A percentile compares a stretch with the other conserved stretches of the same genome.
phyloP scores from a whole-genome alignment of 2,888 invertebrate species.

The Eupithecia subumbrata region DNA sequence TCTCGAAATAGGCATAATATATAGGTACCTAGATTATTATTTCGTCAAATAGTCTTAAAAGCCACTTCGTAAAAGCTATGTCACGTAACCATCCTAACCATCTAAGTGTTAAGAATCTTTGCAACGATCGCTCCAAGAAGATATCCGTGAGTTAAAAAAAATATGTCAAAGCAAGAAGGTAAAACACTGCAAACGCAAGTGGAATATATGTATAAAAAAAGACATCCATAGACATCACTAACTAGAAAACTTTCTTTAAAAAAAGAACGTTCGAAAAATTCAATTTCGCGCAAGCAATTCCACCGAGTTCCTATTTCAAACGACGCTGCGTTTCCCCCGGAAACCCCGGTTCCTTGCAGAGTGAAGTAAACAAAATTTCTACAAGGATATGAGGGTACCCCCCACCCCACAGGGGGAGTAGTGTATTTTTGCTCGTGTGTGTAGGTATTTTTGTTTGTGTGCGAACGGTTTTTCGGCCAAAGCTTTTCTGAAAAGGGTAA shows the following conservation, averaged over 20 bases:
- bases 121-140: not conserved
- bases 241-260: constrained; percentile 26
- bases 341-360: constrained; percentile 74
- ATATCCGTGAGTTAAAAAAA: not conserved
- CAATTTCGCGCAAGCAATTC: constrained; percentile 66
- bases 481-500: constrained; percentile 65
- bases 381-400: constrained; percentile 78
- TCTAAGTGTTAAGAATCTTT: not conserved
- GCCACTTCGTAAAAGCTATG: not conserved
- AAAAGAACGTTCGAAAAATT: constrained; percentile 30
- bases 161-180: not conserved
- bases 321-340: constrained; percentile 62
- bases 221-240: constrained; percentile 5
- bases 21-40: not conserved
- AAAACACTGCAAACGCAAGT: not conserved
- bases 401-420: constrained; percentile 56
- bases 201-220: not conserved
- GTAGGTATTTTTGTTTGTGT: constrained; percentile 70
- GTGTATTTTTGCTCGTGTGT: constrained; percentile 79
- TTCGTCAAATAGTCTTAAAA: not conserved
- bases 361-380: constrained; percentile 84
- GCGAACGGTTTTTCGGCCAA: constrained; percentile 62
- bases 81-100: not conserved
- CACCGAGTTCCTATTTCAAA: constrained; percentile 69
- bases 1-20: not conserved